phyloP scores from a whole-genome alignment of 2,113 vertebrate genomes.

The Sphaerodactylus townsendi region DNA sequence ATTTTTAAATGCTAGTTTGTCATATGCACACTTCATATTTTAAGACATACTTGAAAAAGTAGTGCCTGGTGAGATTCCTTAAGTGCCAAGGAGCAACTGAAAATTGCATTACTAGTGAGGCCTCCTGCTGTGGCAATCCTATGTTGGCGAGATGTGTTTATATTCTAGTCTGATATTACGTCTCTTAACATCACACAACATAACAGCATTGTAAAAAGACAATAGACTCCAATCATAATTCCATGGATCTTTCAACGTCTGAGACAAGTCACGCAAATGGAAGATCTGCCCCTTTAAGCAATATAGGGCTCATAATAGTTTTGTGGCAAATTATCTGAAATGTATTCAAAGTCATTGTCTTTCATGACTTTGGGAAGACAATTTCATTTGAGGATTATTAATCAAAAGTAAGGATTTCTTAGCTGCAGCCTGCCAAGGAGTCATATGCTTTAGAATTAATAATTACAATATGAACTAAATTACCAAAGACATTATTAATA shows the following conservation, averaged over 20 bases:
- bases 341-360: constrained; percentile 25
- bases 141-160: background rate
- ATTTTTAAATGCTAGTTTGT: too few relatives aligned
- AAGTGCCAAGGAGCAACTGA: background rate
- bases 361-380: background rate
- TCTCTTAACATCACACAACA: background rate
- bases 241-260: background rate
- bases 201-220: background rate
- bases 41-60: too few relatives aligned
- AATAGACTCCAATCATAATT: background rate
- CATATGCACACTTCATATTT: too few relatives aligned
- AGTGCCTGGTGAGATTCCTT: too few relatives aligned
- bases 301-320: background rate
- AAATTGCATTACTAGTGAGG: background rate
- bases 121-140: too few relatives aligned
- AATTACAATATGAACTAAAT: background rate
- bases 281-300: background rate
- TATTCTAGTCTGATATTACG: background rate
- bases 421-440: background rate
- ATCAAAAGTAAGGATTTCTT: constrained; percentile 26
- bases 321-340: background rate
- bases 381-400: constrained; percentile 41
- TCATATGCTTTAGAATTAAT: constrained; percentile 7
- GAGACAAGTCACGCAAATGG: background rate
- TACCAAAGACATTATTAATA: constrained; percentile 13